Percentiles rank a stretch among this genome's conserved stretches.
These are phyloP conservation scores for Suillia variegata DNA, from an alignment of 2,888 invertebrate species.

Conservation along the genomic window DNA sequence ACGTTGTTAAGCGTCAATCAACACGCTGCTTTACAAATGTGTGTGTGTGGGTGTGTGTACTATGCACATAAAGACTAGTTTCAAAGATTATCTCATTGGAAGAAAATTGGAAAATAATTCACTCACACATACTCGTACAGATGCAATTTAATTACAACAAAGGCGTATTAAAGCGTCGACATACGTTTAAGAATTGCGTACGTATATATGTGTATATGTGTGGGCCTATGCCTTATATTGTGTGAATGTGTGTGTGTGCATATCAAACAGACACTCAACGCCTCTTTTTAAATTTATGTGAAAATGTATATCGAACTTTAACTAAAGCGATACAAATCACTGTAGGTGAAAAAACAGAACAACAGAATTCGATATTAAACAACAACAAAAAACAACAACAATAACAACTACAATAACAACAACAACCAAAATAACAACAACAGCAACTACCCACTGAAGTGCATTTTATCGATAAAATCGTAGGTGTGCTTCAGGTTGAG, in stretches of 20 bases:
- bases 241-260: too few species aligned
- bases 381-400: too few species aligned
- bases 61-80: background rate
- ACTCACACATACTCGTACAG: slow-evolving; percentile 8
- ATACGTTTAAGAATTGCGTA: background rate
- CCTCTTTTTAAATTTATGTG: slow-evolving; percentile 5
- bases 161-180: slow-evolving; percentile 16
- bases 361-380: background rate
- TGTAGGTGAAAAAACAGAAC: background rate
- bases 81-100: slow-evolving; percentile 11
- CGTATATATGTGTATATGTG: background rate
- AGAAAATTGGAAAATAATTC: slow-evolving; percentile 12
- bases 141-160: slow-evolving; percentile 6
- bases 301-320: background rate
- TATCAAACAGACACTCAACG: background rate
- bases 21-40: background rate
- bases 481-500: background rate
- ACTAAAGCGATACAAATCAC: slow-evolving; percentile 2
- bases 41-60: background rate
- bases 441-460: too few species aligned
- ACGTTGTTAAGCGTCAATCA: too few species aligned
- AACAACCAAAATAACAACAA: too few species aligned
- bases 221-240: too few species aligned
- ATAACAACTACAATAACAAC: too few species aligned
- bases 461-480: too few species aligned